Percentiles rank a stretch among this genome's conserved stretches.
Evolutionary conservation across 2,888 invertebrate genomes (phyloP).

Genomic region (Pediacus dermestoides): DNA sequence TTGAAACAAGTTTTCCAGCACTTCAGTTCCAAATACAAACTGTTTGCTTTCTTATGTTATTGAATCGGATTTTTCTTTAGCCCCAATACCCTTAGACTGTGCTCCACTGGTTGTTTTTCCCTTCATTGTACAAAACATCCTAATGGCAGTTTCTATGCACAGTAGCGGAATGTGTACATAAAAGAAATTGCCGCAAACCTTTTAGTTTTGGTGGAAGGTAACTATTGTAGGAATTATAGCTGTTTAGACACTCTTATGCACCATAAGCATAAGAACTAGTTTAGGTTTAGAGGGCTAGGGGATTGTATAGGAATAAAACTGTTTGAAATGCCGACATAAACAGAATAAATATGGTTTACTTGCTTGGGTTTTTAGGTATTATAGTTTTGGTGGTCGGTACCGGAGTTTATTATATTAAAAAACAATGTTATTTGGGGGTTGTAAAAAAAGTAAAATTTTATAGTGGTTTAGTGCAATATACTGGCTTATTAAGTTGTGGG

Average conservation of each 20-base stretch:
- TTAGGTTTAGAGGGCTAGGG: too few species aligned
- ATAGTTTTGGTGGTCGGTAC: constrained; percentile 13
- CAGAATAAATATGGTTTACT: constrained; percentile 16
- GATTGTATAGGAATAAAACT: constrained; percentile 14
- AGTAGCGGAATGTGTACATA: constrained; percentile 34
- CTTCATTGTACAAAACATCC: too few species aligned
- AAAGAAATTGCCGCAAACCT: constrained; percentile 39
- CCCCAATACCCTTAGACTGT: background rate
- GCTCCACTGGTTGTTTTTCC: too few species aligned
- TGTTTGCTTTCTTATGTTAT: constrained; percentile 48
- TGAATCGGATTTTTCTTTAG: constrained; percentile 47
- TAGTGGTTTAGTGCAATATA: too few species aligned
- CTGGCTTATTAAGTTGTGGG: too few species aligned
- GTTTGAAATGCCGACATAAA: constrained; percentile 21
- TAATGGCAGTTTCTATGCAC: constrained; percentile 19
- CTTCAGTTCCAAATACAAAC: constrained; percentile 45
- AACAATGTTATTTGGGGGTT: constrained; percentile 19
- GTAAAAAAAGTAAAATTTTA: constrained; percentile 1
- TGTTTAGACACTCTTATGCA: constrained; percentile 11
- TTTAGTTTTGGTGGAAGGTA: constrained; percentile 38
- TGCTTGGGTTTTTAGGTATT: constrained; percentile 13
- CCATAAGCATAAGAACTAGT: too few species aligned
- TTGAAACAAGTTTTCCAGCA: constrained; percentile 47
- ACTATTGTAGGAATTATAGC: constrained; percentile 27
- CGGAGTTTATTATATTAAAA: constrained; percentile 26